Evolutionary conservation across 2,888 invertebrate genomes (phyloP).

Genomic region (Sthenelais limicola): DNA sequence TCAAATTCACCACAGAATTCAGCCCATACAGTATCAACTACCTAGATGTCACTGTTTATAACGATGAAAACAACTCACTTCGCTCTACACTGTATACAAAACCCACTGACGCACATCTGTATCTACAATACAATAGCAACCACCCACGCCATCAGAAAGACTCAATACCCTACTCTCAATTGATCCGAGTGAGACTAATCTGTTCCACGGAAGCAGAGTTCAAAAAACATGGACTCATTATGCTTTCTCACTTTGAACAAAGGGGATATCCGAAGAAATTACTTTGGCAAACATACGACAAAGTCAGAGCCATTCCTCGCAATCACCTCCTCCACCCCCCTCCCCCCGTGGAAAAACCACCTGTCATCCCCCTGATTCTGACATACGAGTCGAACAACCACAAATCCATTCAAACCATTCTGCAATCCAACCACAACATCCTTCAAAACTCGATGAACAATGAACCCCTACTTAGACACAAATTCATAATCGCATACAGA

Average conservation of each 20-base stretch:
- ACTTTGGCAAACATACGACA: neutral
- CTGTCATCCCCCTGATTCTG: neutral
- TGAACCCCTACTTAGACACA: neutral
- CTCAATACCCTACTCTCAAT: slow-evolving; percentile 1
- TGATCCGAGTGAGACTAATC: neutral
- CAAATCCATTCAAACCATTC: neutral
- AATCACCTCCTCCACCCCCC: too few species aligned
- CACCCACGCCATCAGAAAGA: slow-evolving; percentile 2
- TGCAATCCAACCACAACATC: neutral
- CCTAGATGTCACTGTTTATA: neutral
- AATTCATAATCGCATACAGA: neutral
- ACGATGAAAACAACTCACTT: neutral
- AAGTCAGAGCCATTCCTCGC: neutral
- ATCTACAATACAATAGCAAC: slow-evolving; percentile 2
- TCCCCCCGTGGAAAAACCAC: neutral
- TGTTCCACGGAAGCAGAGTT: neutral
- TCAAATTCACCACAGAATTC: slow-evolving; percentile 4
- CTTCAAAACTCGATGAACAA: neutral
- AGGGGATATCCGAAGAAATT: slow-evolving; percentile 7
- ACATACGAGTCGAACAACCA: neutral
- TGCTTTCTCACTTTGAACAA: neutral
- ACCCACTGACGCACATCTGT: slow-evolving; percentile 11
- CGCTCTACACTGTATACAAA: slow-evolving; percentile 5
- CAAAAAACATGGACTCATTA: neutral
- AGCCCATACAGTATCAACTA: neutral